Base-by-base conservation (phyloP, 2,888 invertebrate species). In the Cetonia aurata region DNA sequence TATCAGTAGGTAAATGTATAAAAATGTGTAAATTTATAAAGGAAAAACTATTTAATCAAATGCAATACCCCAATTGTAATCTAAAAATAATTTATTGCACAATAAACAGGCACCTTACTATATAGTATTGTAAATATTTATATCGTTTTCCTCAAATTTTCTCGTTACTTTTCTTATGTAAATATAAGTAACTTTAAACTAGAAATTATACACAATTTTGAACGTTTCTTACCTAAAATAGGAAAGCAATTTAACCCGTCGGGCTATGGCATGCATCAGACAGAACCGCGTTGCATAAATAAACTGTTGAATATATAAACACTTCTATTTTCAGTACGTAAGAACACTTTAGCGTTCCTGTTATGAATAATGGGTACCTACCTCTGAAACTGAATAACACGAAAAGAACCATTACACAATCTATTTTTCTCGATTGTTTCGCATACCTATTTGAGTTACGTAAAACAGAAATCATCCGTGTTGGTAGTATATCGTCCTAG, bases 281-380 rank as follows among this genome's bases (percentile, higher is more conserved):
- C 55, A 17, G 9, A 9, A 19, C 17, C 12, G n/a, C 10, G 17
- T 42, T 57, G n/a, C 19, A 17, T 57, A 57, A 57, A 57, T 42
- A 57, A 57, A 57, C 42, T 12, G 17, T 9, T 53, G 13, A 56
- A 37, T 56, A 37, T 56, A 31, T 15, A 37, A 56, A 56, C 55
- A 37, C 33, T 56, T 37, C 25, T 19, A 52, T 52, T 52, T 52
- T 17, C 6, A 37, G 37, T 37, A 8, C 33, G 33, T 2, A 13
- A 37, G n/a, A 13, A 55, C 8, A 25, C 17, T 33, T 6, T 50
- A n/a, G 6, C 12, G 9, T 6, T 8, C 50, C 6, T n/a, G 33
- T 33, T 37, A 50, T 52, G 50, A 65, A 50, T 37, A 37, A 50
- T 13, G 44, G 4, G 56, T 41, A 37, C 37, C 6, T 56, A 17